Conservation (phyloP, 2,113 vertebrate species). For the Vidua chalybeata region DNA sequence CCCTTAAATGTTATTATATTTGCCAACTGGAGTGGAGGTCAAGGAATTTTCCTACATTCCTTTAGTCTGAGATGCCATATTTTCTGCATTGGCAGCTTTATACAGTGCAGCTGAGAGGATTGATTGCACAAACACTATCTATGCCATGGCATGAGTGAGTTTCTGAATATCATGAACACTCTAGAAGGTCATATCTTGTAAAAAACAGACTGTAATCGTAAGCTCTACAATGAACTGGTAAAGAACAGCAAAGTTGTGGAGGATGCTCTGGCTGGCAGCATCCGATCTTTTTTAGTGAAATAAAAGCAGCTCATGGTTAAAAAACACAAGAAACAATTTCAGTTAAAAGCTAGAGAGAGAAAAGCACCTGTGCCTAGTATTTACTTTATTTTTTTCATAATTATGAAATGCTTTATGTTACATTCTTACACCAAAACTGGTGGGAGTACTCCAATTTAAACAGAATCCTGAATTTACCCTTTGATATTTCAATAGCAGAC, state of each 20-base stretch:
- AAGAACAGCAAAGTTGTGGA: neutral
- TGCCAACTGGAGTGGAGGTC: neutral
- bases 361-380: neutral
- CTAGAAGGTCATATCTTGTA: neutral
- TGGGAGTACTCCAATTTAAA: neutral
- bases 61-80: neutral
- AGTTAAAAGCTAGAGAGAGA: neutral
- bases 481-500: neutral
- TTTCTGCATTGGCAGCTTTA: neutral
- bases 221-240: neutral
- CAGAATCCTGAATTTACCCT: neutral
- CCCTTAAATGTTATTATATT: neutral
- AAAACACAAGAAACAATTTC: neutral
- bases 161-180: neutral
- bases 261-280: neutral
- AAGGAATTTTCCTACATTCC: neutral
- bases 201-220: neutral
- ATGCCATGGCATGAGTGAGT: neutral
- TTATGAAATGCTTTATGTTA: neutral
- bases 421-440: neutral
- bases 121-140: neutral
- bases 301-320: neutral
- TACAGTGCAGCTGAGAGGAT: neutral
- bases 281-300: neutral
- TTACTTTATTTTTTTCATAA: neutral